Conservation (phyloP, 2,888 invertebrate genomes). For the Agrotis exclamationis region DNA sequence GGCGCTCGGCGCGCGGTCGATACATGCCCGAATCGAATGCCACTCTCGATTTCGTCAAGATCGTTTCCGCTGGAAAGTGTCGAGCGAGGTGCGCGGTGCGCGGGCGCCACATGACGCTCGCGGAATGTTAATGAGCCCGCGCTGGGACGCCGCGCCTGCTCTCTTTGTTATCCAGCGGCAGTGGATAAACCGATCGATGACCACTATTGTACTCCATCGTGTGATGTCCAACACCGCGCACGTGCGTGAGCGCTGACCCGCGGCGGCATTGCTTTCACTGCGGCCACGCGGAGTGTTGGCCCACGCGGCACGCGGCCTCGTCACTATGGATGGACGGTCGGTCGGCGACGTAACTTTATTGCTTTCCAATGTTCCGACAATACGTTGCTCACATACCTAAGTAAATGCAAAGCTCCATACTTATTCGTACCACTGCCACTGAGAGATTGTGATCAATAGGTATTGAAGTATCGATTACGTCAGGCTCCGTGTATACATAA, state of each 20-base stretch:
- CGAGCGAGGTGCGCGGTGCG: constrained; percentile 55
- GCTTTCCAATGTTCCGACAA: constrained; percentile 56
- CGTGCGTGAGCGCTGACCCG: constrained; percentile 48
- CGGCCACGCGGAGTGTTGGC: constrained; percentile 20
- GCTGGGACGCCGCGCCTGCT: neutral
- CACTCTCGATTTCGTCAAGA: constrained; percentile 83
- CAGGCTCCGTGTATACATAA: too few species aligned
- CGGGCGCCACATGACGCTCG: constrained; percentile 32
- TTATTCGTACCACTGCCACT: neutral
- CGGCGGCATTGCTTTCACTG: constrained; percentile 56
- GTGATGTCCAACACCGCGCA: constrained; percentile 11
- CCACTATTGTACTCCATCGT: neutral
- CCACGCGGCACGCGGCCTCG: constrained; percentile 43
- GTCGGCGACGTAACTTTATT: constrained; percentile 55
- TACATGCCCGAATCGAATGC: constrained; percentile 64
- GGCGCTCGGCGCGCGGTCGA: constrained; percentile 62
- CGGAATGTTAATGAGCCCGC: constrained; percentile 68
- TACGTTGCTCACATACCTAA: constrained; percentile 18
- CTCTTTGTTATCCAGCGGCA: too few species aligned
- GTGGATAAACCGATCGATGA: too few species aligned
- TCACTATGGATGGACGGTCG: constrained; percentile 30
- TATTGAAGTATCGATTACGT: neutral
- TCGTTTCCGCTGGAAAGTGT: constrained; percentile 65
- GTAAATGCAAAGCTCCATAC: constrained; percentile 1
- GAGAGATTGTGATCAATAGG: constrained; percentile 1